These are phyloP conservation scores for Dreissena rostriformis DNA, from an alignment of 1,140 invertebrate species.

Conservation along the genomic window DNA sequence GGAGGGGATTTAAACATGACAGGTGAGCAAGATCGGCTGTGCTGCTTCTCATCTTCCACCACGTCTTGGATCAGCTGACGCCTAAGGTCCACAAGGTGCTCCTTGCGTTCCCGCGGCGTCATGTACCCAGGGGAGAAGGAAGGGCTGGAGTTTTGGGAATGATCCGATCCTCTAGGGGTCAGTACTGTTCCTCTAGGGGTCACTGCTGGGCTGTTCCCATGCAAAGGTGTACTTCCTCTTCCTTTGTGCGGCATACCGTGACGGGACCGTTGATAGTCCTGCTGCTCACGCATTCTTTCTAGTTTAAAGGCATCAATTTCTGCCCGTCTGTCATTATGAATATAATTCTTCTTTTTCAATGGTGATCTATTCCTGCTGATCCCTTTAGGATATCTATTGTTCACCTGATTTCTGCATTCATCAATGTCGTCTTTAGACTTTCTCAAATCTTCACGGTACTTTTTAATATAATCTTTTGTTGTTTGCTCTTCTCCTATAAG, in stretches of 20 bases:
- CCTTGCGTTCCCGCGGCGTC: constrained; percentile 53
- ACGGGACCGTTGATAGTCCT: constrained; percentile 45
- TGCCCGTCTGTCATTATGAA: constrained; percentile 52
- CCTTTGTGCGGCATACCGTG: constrained; percentile 15
- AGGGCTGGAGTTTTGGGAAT: constrained; percentile 41
- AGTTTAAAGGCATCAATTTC: constrained; percentile 65
- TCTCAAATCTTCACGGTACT: constrained; percentile 54
- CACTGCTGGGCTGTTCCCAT: constrained; percentile 41
- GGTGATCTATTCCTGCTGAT: constrained; percentile 20
- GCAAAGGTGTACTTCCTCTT: constrained; percentile 41
- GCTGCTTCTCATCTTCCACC: constrained; percentile 41
- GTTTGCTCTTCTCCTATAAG: constrained; percentile 10
- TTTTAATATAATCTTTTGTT: constrained; percentile 46
- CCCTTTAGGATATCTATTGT: constrained; percentile 13
- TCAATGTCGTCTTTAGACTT: constrained; percentile 61
- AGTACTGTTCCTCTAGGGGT: constrained; percentile 49
- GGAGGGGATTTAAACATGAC: not conserved
- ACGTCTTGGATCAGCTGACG: constrained; percentile 49
- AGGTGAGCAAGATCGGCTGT: constrained; percentile 45
- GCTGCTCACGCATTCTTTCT: constrained; percentile 59
- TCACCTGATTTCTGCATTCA: constrained; percentile 41
- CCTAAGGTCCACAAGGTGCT: constrained; percentile 54
- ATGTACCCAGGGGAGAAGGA: constrained; percentile 41
- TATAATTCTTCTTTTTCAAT: constrained; percentile 24
- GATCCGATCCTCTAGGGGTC: constrained; percentile 32